These are phyloP conservation scores for Hedya salicella DNA, from an alignment of 2,888 invertebrate genomes.

Conservation along the genomic window DNA sequence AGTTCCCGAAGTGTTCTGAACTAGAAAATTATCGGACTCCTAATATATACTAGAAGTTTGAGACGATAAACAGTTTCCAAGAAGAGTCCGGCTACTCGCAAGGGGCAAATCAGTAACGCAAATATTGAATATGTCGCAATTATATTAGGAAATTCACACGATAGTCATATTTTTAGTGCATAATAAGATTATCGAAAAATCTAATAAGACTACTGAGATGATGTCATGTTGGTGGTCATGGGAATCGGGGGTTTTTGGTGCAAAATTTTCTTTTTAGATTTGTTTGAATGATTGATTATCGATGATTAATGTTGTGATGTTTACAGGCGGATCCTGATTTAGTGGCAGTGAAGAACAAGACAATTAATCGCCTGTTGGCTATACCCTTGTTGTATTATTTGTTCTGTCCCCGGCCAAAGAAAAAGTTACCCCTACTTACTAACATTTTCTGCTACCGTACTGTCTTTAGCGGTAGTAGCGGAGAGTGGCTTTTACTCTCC, in stretches of 20 bases:
- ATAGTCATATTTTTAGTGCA: conserved; percentile 45
- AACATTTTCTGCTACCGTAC: too few relatives aligned
- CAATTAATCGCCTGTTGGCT: too few relatives aligned
- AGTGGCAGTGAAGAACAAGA: too few relatives aligned
- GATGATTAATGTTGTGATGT: too few relatives aligned
- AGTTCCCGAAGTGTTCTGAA: conserved; percentile 55
- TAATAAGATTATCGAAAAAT: conserved; percentile 32
- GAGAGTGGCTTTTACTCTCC: too few relatives aligned
- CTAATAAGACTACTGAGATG: conserved; percentile 27
- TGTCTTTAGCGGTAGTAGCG: too few relatives aligned
- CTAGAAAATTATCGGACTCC: conserved; percentile 37
- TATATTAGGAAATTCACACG: conserved; percentile 57
- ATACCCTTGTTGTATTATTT: too few relatives aligned
- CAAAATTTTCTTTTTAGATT: not conserved
- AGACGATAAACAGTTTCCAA: conserved; percentile 58
- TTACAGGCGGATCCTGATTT: too few relatives aligned
- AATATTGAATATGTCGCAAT: conserved; percentile 58
- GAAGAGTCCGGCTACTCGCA: conserved; percentile 56
- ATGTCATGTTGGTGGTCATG: conserved; percentile 24
- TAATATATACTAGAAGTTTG: conserved; percentile 61
- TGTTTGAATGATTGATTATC: not conserved
- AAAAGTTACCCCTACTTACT: too few relatives aligned
- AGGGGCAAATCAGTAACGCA: conserved; percentile 56
- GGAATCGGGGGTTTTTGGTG: conserved; percentile 22
- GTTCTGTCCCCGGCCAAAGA: too few relatives aligned